Percentiles rank a stretch among this genome's conserved stretches.
Conservation (phyloP, 2,888 invertebrate genomes). For the Pecten maximus region DNA sequence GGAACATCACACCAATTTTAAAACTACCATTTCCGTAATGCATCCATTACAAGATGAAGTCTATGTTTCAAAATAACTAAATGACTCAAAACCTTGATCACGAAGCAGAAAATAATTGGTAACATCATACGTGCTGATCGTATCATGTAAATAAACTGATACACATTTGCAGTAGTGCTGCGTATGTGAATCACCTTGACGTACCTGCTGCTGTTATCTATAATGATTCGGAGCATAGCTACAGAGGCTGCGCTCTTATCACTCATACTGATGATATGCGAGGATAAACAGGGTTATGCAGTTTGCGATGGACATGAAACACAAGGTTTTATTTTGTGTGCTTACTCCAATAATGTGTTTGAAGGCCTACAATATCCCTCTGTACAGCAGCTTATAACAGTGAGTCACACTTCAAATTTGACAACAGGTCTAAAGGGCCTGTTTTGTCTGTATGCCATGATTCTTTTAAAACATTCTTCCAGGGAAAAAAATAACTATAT, state of each 20-base stretch:
- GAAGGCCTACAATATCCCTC: background rate
- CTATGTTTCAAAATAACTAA: background rate
- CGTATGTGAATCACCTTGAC: background rate
- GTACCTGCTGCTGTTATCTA: constrained; percentile 6
- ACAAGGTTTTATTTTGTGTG: background rate
- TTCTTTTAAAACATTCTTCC: background rate
- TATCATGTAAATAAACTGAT: background rate
- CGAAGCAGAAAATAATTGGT: constrained; percentile 20
- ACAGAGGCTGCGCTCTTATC: background rate
- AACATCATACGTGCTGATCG: background rate
- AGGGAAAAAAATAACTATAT: too few species aligned
- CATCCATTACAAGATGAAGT: background rate
- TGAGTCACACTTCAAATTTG: constrained; percentile 14
- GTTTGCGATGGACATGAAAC: background rate
- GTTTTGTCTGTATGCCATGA: background rate
- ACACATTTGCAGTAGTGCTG: background rate
- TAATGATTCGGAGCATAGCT: background rate
- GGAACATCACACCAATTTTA: background rate
- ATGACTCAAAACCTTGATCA: background rate
- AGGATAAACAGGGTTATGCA: constrained; percentile 4
- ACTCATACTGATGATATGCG: background rate
- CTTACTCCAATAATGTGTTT: background rate
- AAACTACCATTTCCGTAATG: background rate
- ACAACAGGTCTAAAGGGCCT: background rate
- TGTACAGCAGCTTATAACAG: background rate